Conservation (phyloP, 1,140 invertebrate species). For the Argopecten irradians region DNA sequence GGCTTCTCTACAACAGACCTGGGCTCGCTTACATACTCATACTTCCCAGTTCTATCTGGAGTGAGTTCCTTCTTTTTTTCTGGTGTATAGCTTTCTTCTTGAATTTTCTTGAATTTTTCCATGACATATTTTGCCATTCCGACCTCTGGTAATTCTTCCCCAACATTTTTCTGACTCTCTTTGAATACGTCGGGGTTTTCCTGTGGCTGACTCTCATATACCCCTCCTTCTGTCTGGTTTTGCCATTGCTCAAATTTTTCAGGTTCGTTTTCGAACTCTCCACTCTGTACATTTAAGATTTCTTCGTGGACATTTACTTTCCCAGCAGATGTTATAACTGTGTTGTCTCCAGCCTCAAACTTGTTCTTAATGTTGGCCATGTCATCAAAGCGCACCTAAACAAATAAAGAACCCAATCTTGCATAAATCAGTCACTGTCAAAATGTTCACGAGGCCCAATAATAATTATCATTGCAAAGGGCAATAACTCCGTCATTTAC, state of each 20-base stretch:
- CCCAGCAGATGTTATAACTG: constrained; percentile 25
- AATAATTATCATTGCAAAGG: too few relatives aligned
- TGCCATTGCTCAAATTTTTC: constrained; percentile 39
- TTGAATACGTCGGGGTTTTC: constrained; percentile 62
- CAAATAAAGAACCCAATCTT: constrained; percentile 13
- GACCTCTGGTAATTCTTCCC: constrained; percentile 65
- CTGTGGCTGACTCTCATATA: constrained; percentile 69
- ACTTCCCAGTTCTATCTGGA: constrained; percentile 56
- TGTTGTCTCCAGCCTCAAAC: constrained; percentile 54
- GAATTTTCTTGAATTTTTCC: constrained; percentile 59
- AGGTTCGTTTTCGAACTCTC: constrained; percentile 70
- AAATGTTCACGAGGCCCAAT: neutral
- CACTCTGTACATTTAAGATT: constrained; percentile 57
- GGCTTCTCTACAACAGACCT: constrained; percentile 57
- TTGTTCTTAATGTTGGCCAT: constrained; percentile 61
- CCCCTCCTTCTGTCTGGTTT: constrained; percentile 64
- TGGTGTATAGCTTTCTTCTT: constrained; percentile 55
- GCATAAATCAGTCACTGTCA: neutral
- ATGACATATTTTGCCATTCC: constrained; percentile 65
- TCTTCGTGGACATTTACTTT: constrained; percentile 58
- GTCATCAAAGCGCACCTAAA: constrained; percentile 62
- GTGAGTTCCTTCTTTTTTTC: constrained; percentile 57
- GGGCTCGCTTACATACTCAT: constrained; percentile 71
- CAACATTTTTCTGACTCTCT: constrained; percentile 53
- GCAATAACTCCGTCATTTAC: neutral